Conservation (phyloP, 53 echinoderm and acorn worm genomes). For the Temnopleurus reevesii region DNA sequence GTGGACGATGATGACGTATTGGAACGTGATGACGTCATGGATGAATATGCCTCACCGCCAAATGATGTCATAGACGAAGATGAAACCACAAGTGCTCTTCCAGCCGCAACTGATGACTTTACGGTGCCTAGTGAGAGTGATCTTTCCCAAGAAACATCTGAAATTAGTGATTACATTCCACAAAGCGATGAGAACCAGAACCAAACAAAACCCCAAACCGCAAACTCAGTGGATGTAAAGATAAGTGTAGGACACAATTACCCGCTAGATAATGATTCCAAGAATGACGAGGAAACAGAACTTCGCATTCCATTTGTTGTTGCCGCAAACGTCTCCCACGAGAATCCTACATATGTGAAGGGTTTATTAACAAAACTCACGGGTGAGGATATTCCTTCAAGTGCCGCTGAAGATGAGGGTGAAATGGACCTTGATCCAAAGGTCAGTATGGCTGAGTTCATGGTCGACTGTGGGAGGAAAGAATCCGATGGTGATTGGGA, state of each 20-base stretch:
- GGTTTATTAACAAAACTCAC: conserved; percentile 27
- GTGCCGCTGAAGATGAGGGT: not conserved
- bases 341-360: not conserved
- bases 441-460: not conserved
- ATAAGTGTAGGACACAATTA: not conserved
- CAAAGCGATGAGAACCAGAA: conserved; percentile 17
- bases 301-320: not conserved
- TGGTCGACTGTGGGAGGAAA: not conserved
- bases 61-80: not conserved
- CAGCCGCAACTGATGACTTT: not conserved
- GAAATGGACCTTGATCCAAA: not conserved
- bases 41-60: not conserved
- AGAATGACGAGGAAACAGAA: not conserved
- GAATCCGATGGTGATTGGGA: not conserved
- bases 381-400: not conserved
- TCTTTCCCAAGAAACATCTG: not conserved
- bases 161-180: not conserved
- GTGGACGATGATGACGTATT: not conserved
- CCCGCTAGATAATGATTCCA: too few species aligned
- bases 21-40: not conserved
- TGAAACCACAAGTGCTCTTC: conserved; percentile 1
- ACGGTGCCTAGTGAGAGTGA: conserved; percentile 1
- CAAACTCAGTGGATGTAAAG: not conserved
- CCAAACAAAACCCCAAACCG: not conserved
- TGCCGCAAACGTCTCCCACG: not conserved